Evolutionary conservation across 2,113 vertebrate species (phyloP), one percentile per base, ranked within the genome.

Genomic region (Platichthys flesus): DNA sequence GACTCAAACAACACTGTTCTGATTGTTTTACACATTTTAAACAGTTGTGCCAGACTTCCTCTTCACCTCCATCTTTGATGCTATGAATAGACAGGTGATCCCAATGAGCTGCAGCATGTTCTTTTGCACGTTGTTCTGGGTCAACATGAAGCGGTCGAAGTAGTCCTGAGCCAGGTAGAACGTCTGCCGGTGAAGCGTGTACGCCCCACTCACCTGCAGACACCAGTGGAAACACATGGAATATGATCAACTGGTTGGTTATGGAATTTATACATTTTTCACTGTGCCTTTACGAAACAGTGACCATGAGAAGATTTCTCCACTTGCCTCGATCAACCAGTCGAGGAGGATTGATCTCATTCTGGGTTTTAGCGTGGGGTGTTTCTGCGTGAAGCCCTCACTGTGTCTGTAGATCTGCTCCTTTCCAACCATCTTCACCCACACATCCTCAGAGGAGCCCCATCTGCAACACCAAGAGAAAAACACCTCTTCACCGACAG

Each of bases 131-230:
- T 96, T 87, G 71, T 92, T 94, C 51, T 97, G 96, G 1, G 95
- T 96, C 91, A 96, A 82, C 95, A 98, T 97, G 93, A 96, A 98
- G 51, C 96, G 94, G 71, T 98, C 97, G 74, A 98, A 97, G 88
- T 96, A 98, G 74, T 98, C 97, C 91, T 97, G 96, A 7, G 97
- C 97, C 67, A 98, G 93, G 88, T 97, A 97, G 89, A 97, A 97
- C 0, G 97, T 98, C 95, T 98, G 96, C 12, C 97, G 94, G 47
- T 97, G 96, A 35, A 98, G 95, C 7, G 93, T 90, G 59, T 97
- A 97, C 5, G 96, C 96, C 85, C 97, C 96, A 13, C 95, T 96
- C 56, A 97, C 97, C 97, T 98, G 71, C 5, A 4, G 1, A 49
- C 20, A 64, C n/a, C 21, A 51, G 47, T 2, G 9, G n/a, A 6